Percentiles rank a stretch among this genome's conserved stretches.
phyloP scores from a whole-genome alignment of 2,888 invertebrate species.

The Frankliniella fusca region DNA sequence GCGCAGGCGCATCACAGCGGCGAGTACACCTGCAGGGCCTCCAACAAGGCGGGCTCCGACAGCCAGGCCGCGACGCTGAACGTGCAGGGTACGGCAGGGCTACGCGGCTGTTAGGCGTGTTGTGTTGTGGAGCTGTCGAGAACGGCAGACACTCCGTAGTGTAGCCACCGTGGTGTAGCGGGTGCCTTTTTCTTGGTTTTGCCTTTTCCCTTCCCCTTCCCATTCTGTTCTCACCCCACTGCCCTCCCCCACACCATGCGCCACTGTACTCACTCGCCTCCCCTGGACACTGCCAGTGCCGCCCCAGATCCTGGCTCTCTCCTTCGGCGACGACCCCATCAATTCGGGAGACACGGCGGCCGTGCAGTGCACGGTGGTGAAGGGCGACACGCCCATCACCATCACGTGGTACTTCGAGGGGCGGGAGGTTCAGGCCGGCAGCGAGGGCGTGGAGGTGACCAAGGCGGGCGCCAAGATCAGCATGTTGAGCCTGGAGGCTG shows the following conservation, averaged over 20 bases:
- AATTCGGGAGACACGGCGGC: conserved; percentile 59
- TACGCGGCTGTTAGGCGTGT: not conserved
- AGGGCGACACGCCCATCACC: conserved; percentile 67
- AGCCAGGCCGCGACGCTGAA: conserved; percentile 43
- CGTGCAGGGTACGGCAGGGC: not conserved
- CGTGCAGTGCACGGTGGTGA: conserved; percentile 55
- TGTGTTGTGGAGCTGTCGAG: not conserved
- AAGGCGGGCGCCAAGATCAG: conserved; percentile 49
- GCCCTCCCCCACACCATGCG: not conserved
- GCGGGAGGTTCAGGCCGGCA: conserved; percentile 39
- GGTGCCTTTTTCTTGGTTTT: not conserved
- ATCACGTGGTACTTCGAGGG: conserved; percentile 69
- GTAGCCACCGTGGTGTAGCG: not conserved
- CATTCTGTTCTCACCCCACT: not conserved
- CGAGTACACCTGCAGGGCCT: conserved; percentile 53
- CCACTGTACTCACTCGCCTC: not conserved
- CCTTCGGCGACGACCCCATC: conserved; percentile 58
- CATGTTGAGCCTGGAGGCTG: conserved; percentile 53
- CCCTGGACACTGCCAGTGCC: conserved; percentile 50
- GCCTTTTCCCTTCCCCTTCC: not conserved
- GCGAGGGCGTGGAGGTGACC: conserved; percentile 45
- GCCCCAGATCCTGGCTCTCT: conserved; percentile 60
- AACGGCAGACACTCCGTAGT: not conserved
- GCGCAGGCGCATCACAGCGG: conserved; percentile 53
- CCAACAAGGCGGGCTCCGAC: conserved; percentile 58